Evolutionary conservation across 1,140 invertebrate genomes (phyloP), one percentile per base, ranked within the genome.

Genomic region (Lepidurus apus): DNA sequence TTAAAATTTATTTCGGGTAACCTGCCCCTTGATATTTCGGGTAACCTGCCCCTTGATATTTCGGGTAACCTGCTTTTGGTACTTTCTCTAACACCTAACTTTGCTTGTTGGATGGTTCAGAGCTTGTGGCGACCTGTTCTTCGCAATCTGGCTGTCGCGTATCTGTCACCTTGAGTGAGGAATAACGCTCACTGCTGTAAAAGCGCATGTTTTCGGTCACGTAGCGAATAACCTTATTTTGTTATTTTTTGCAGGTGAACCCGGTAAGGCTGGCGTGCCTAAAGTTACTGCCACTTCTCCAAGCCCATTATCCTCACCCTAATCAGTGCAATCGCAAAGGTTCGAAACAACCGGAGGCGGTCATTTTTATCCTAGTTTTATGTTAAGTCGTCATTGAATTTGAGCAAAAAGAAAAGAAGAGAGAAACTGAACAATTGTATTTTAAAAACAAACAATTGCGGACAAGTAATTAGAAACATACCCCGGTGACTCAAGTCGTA

Each of bases 201-300:
- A n/a, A n/a, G 53, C 13, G 53, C 21, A 21, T 65, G 6, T n/a
- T 65, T 65, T 17, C 53, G 6, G 1, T 5, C 17, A 34, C 4
- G 34, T 34, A 34, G 4, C 34, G 34, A 34, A 13, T 65, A 65
- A 65, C 21, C 53, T 13, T 21, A 65, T 65, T 65, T 17, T 17
- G 13, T 65, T 11, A 65, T 8, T 13, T 65, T 65, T 65, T 21
- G 8, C 13, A 65, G 53, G 53, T 65, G 53, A 65, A 65, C 53
- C 53, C 53, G 21, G 53, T 17, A 65, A 65, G 13, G 21, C 34
- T 34, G 34, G 21, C 53, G 53, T 13, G 53, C 21, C 53, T 21
- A 65, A 65, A 65, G 53, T 65, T 65, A 65, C 53, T 65, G 53
- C 53, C 53, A 65, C 13, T n/a, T 65, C 53, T 17, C 17, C 53